Evolutionary conservation across 2,797 vertebrate genomes (phyloP).

Genomic region (Siniperca scherzeri): DNA sequence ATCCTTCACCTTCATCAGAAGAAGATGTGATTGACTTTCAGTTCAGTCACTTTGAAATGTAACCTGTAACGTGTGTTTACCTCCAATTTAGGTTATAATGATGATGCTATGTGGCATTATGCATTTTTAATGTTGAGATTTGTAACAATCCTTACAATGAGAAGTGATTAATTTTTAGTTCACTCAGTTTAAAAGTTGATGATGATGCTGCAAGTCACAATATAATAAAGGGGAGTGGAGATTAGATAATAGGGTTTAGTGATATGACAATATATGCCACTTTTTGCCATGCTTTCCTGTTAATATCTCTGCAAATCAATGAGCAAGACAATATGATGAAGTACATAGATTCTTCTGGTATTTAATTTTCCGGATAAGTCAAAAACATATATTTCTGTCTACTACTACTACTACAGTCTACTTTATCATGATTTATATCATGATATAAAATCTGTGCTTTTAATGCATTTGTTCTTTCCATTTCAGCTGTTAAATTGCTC

Average conservation of each 20-base stretch:
- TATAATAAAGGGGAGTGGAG: background rate
- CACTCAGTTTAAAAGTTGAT: background rate
- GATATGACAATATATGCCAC: background rate
- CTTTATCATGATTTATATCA: background rate
- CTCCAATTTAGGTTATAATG: background rate
- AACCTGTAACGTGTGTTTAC: background rate
- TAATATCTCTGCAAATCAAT: background rate
- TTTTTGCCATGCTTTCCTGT: background rate
- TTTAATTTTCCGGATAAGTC: background rate
- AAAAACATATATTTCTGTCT: background rate
- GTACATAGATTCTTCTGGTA: background rate
- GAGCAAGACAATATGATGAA: conserved; percentile 9
- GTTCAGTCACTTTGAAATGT: conserved; percentile 11
- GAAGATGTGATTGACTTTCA: background rate
- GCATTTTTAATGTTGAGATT: background rate
- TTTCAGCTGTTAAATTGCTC: background rate
- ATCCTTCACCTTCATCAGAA: conserved; percentile 29
- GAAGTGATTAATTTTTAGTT: background rate
- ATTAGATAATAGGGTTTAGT: background rate
- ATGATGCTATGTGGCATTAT: background rate
- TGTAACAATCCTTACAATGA: background rate
- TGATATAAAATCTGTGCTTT: background rate
- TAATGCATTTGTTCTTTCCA: background rate
- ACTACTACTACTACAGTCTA: too few species aligned
- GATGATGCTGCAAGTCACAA: background rate